These are phyloP conservation scores for Lasioglossum leucozonium DNA, from an alignment of 2,888 invertebrate species.

Conservation along the genomic window DNA sequence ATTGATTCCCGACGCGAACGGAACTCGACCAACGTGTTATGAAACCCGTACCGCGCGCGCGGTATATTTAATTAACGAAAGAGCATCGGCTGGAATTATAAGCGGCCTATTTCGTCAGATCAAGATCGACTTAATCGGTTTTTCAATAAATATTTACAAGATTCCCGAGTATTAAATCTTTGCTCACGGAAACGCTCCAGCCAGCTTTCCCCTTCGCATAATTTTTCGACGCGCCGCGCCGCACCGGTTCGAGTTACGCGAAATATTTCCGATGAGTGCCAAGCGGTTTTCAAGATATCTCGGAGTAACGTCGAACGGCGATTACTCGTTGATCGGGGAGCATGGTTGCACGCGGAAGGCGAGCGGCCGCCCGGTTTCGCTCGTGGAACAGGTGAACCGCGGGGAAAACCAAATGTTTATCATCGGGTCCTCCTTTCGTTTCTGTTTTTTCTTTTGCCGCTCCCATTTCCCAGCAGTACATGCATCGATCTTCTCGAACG, in stretches of 20 bases:
- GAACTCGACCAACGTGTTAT: background rate
- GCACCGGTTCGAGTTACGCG: background rate
- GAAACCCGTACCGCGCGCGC: constrained; percentile 7
- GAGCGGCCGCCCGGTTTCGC: background rate
- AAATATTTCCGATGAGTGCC: background rate
- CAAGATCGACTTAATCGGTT: background rate
- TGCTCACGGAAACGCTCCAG: background rate
- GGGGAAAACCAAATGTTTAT: no score
- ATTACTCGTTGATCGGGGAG: background rate
- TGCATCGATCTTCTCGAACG: no score
- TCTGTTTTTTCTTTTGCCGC: no score
- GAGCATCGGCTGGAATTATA: background rate
- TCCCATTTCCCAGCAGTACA: no score
- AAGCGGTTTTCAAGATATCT: background rate
- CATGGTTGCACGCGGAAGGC: background rate
- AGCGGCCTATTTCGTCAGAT: background rate
- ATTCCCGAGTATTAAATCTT: background rate
- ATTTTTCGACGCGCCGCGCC: no score
- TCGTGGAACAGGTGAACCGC: no score
- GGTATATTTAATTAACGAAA: background rate
- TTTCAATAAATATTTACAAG: background rate
- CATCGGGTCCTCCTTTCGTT: no score
- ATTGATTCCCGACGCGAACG: constrained; percentile 29
- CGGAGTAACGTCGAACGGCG: background rate
- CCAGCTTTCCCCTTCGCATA: background rate